phyloP scores from a whole-genome alignment of 2,797 vertebrate genomes.

The Columba guinea region DNA sequence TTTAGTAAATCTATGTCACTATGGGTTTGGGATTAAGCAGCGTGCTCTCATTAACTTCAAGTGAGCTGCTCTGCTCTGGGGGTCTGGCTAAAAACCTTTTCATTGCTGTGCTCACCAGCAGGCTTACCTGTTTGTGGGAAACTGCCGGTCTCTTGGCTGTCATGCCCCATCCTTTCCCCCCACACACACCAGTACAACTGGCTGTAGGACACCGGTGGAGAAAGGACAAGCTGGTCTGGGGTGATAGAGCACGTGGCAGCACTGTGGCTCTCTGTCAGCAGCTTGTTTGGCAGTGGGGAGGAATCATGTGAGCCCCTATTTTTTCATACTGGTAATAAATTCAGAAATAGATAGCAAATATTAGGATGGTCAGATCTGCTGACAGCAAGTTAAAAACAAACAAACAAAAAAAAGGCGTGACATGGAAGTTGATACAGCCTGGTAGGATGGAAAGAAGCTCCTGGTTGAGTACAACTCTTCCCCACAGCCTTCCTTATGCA shows the following conservation, averaged over 20 bases:
- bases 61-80: neutral
- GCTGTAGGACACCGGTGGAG: neutral
- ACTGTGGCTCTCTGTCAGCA: neutral
- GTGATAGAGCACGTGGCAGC: neutral
- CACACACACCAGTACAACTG: neutral
- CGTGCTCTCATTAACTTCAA: neutral
- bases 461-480: neutral
- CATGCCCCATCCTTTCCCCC: neutral
- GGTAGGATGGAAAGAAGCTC: neutral
- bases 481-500: fast-evolving
- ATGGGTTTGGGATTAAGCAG: neutral
- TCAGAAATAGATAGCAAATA: neutral
- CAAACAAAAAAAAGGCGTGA: too few relatives aligned
- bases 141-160: neutral
- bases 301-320: neutral
- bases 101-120: neutral
- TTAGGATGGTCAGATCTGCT: neutral
- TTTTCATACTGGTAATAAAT: neutral
- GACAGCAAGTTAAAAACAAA: neutral
- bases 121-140: neutral
- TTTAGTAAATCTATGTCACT: neutral
- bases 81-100: neutral
- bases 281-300: neutral
- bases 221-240: neutral
- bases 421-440: neutral